Evolutionary conservation across 2,797 vertebrate species (phyloP).

Genomic region (Poliocrania exsul): DNA sequence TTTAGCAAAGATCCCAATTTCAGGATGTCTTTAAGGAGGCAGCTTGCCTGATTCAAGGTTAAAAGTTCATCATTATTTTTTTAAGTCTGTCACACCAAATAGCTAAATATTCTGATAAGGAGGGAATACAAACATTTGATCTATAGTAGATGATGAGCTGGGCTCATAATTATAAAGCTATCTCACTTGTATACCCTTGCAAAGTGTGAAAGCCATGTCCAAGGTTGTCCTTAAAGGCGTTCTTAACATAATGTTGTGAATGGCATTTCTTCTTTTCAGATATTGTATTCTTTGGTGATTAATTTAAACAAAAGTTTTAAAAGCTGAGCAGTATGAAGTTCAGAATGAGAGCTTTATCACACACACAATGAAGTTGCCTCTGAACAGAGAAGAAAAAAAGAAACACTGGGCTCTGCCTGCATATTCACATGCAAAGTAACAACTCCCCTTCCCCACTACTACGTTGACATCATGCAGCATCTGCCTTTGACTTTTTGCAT

Average conservation of each 20-base stretch:
- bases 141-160: neutral
- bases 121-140: neutral
- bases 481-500: conserved; percentile 40
- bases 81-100: neutral
- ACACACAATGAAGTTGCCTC: conserved; percentile 28
- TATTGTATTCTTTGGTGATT: neutral
- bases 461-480: conserved; percentile 37
- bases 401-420: neutral
- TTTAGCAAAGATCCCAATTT: neutral
- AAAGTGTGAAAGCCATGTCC: neutral
- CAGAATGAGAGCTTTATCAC: conserved; percentile 1
- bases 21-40: neutral
- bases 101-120: neutral
- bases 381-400: conserved; percentile 13
- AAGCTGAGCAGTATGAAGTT: neutral
- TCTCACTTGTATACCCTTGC: neutral
- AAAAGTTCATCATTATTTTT: conserved; percentile 40
- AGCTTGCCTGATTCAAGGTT: conserved; percentile 62
- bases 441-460: neutral
- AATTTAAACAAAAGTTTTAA: conserved; percentile 35
- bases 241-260: neutral
- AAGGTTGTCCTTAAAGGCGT: neutral
- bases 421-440: conserved; percentile 62
- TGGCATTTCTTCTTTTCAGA: neutral
- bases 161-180: neutral